Evolutionary conservation across 2,888 invertebrate species (phyloP), one percentile per base, ranked within the genome.

Genomic region (Nudaria mundana): DNA sequence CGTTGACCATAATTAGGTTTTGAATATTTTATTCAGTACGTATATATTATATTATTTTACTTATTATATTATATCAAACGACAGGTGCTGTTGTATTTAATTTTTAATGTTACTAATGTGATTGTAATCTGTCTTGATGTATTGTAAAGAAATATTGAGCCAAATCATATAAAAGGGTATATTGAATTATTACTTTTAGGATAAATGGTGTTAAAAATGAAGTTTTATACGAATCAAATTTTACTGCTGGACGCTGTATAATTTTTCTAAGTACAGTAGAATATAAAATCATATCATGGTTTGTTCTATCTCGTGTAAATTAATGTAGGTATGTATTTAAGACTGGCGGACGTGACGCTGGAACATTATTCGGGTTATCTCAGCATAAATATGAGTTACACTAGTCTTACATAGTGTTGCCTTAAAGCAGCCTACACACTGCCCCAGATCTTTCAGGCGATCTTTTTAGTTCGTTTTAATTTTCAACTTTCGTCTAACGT

Each of bases 131-230:
- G 71, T 77, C 69, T 20, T 67, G 72, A 75, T 76, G 73, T 76
- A 77, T 69, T 76, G 69, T 76, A 66, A 71, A 73, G 55, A 57
- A 60, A 66, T 66, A 71, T 64, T 79, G 79, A 79, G 86, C 84
- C 85, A 85, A 87, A 87, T 85, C 86, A 84, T 82, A 82, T 3
- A 73, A 75, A 83, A 80, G 83, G 85, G 82, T 85, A 85, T 83
- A 81, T 80, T 81, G 74, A 81, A 80, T 77, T 80, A 76, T 81
- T 83, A 82, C 78, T 76, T 82, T 81, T 84, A 83, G 80, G 74
- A 75, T 84, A 78, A 79, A 77, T 73, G 75, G 71, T 71, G 75
- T 77, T 78, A 68, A 76, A n/a, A 76, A 78, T 77, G 76, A 75
- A 77, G 76, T 85, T 85, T 85, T 84, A 76, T 81, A 83, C 64